phyloP scores from a whole-genome alignment of 2,113 vertebrate species.

The Odocoileus virginianus region DNA sequence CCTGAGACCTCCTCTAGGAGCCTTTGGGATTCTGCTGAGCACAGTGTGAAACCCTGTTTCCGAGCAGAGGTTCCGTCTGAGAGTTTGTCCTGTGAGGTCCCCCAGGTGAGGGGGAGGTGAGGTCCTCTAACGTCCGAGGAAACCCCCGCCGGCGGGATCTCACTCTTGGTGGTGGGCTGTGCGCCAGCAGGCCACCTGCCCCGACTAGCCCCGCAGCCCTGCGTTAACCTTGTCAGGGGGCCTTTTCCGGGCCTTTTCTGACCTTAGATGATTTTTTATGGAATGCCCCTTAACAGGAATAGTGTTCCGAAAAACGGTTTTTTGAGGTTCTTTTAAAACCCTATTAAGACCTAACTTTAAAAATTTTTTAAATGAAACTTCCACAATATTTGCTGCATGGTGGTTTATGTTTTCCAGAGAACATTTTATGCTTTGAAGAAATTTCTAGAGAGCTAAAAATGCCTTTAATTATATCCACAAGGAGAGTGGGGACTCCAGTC shows the following conservation, averaged over 20 bases:
- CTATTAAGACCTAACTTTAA: neutral
- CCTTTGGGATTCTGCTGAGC: neutral
- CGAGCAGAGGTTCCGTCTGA: neutral
- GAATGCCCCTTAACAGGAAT: neutral
- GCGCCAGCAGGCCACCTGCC: fast-evolving
- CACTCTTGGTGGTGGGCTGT: neutral
- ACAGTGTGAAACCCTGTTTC: neutral
- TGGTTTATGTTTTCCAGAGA: constrained; percentile 29
- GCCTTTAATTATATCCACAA: constrained; percentile 50
- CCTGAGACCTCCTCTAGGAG: neutral
- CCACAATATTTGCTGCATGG: constrained; percentile 26
- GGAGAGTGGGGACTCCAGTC: neutral
- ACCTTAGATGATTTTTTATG: neutral
- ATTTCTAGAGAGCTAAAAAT: constrained; percentile 60
- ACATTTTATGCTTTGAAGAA: constrained; percentile 42
- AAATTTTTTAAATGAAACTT: neutral
- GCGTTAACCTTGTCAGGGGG: neutral
- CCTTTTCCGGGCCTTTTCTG: neutral
- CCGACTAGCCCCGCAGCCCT: fast-evolving
- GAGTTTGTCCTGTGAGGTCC: neutral
- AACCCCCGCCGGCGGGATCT: neutral
- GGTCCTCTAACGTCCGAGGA: too few species aligned
- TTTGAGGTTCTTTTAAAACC: neutral
- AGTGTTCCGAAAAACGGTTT: neutral
- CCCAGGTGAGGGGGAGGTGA: too few species aligned